phyloP scores from a whole-genome alignment of 2,113 vertebrate species.

The Columbina picui region DNA sequence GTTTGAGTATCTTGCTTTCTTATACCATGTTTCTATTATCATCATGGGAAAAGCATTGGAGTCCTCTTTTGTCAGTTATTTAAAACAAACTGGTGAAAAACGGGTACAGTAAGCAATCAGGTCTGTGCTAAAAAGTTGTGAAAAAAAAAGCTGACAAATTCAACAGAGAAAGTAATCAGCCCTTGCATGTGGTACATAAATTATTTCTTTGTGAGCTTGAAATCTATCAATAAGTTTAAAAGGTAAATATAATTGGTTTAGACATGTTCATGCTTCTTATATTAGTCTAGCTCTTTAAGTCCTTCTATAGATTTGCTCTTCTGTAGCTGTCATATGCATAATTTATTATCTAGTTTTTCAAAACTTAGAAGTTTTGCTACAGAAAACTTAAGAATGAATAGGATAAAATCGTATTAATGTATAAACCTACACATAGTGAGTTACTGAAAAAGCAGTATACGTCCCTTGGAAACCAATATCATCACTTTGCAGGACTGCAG shows the following conservation, averaged over 20 bases:
- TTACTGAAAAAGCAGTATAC: background rate
- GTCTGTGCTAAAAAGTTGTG: background rate
- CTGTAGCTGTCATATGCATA: background rate
- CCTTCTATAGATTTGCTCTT: background rate
- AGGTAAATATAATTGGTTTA: background rate
- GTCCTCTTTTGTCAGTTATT: background rate
- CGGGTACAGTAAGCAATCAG: background rate
- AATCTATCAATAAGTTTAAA: constrained; percentile 7
- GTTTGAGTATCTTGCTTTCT: background rate
- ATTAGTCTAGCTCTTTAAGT: background rate
- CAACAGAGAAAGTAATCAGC: constrained; percentile 13
- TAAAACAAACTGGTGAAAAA: background rate
- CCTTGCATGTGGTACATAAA: background rate
- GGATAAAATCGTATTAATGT: background rate
- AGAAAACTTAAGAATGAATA: background rate
- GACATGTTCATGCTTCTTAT: background rate
- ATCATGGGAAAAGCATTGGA: background rate
- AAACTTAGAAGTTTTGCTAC: background rate
- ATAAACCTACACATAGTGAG: background rate
- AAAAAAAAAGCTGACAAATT: constrained; percentile 4
- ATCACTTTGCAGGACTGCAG: background rate
- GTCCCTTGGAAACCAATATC: background rate
- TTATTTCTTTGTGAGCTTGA: background rate
- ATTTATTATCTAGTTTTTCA: constrained; percentile 36
- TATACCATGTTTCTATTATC: background rate